Conservation (phyloP, 2,797 vertebrate species). For the Paramormyrops hopkinsi region DNA sequence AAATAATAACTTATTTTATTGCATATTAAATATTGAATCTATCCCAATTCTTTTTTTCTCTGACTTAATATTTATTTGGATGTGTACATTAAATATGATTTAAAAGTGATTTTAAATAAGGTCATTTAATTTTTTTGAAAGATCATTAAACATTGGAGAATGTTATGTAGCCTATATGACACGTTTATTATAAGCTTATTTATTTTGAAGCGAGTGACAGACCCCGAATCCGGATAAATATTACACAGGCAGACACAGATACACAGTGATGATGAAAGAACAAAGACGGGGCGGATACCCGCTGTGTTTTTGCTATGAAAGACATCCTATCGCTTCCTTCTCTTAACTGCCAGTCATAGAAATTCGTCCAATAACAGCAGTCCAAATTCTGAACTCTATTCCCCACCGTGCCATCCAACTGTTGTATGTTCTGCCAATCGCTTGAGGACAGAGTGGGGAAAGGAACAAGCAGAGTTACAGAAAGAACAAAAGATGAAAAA, state of each 20-base stretch:
- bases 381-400: conserved; percentile 87
- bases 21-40: neutral
- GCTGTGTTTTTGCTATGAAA: conserved; percentile 86
- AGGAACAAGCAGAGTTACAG: conserved; percentile 85
- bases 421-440: conserved; percentile 96
- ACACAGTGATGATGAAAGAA: conserved; percentile 61
- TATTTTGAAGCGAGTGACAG: neutral
- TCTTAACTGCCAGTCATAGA: conserved; percentile 91
- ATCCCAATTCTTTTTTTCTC: neutral
- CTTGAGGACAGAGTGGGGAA: conserved; percentile 92
- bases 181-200: neutral
- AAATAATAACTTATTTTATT: neutral
- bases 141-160: neutral
- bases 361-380: conserved; percentile 93
- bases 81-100: neutral
- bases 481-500: conserved; percentile 95
- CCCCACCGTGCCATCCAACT: conserved; percentile 88
- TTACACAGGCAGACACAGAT: neutral
- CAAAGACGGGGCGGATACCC: conserved; percentile 78
- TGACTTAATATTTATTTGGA: neutral
- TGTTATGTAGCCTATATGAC: neutral
- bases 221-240: neutral
- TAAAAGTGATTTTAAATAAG: neutral
- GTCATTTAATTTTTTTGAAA: neutral
- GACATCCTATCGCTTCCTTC: conserved; percentile 89